Evolutionary conservation across 2,797 vertebrate genomes (phyloP).

Genomic region (Enteromius treurensis): DNA sequence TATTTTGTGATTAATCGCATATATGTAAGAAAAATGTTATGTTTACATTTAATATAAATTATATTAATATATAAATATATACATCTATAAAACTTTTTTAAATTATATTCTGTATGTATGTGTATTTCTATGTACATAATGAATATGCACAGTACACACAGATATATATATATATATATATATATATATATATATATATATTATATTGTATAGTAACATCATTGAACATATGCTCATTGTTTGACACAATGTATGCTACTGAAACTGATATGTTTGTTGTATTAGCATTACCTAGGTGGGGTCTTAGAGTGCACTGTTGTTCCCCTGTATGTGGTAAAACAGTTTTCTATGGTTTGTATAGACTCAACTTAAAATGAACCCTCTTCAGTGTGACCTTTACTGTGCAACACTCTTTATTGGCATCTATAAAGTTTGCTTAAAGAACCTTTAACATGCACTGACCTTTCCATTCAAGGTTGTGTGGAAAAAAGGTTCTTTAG

Average conservation of each 20-base stretch:
- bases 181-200: too few relatives aligned
- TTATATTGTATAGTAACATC: too few relatives aligned
- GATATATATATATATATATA: too few relatives aligned
- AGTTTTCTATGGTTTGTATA: neutral
- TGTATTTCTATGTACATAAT: too few relatives aligned
- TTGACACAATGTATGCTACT: neutral
- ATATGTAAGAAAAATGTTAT: too few relatives aligned
- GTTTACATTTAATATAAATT: too few relatives aligned
- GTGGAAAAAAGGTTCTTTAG: neutral
- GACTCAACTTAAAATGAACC: neutral
- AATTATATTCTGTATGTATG: too few relatives aligned
- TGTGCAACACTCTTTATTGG: neutral
- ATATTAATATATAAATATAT: too few relatives aligned
- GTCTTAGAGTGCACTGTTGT: neutral
- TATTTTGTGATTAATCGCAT: too few relatives aligned
- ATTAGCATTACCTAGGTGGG: neutral
- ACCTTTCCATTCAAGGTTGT: neutral
- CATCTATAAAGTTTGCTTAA: neutral
- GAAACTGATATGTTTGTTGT: constrained; percentile 4
- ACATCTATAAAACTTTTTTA: too few relatives aligned
- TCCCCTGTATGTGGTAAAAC: neutral
- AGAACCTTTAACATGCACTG: neutral
- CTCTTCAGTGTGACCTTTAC: neutral
- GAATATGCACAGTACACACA: too few relatives aligned
- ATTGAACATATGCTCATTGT: neutral